Evolutionary conservation across 1,140 invertebrate species (phyloP), one percentile per base, ranked within the genome.

Genomic region (Riptortus pedestris): DNA sequence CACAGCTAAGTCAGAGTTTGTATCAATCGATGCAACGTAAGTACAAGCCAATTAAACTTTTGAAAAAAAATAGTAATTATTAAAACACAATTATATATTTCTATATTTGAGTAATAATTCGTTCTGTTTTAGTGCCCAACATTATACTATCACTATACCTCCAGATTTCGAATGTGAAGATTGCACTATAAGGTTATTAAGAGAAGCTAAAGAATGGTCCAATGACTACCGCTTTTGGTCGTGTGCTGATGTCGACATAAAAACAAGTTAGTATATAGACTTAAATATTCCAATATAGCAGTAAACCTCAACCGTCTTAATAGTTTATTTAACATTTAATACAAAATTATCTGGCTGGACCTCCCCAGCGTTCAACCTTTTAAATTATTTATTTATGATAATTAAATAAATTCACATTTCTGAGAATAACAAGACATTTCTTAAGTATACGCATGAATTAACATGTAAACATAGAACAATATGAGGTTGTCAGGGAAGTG

Each of bases 201-300:
- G 93, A 0, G 87, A 96, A 74, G 93, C 93, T 0, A 79, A 82
- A 20, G 93, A 98, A 77, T 96, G 91, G 91, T 84, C 85, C 0
- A 75, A 77, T 12, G 82, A 77, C 68, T 96, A 95, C 73, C 79
- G 84, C 67, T 96, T 97, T 77, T 94, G 91, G 90, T 93, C 91
- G 0, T 98, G 95, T 71, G 89, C 93, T 1, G 94, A 98, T 76
- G 86, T 98, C 51, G 91, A 96, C 71, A 90, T 97, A 67, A 81
- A 69, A 67, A 68, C 60, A 24, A 66, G 71, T 71, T 62, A 66
- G 68, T 69, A 55, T 38, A 38, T 38, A n/a, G n/a, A n/a, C n/a
- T n/a, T n/a, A n/a, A n/a, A n/a, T n/a, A n/a, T n/a, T n/a, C n/a
- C n/a, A n/a, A n/a, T n/a, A n/a, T n/a, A n/a, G n/a, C n/a, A n/a